Percentiles rank a stretch among this genome's conserved stretches.
Evolutionary conservation across 35 echinoderm and acorn worm genomes (phyloP).

Genomic region (Amphiura filiformis): DNA sequence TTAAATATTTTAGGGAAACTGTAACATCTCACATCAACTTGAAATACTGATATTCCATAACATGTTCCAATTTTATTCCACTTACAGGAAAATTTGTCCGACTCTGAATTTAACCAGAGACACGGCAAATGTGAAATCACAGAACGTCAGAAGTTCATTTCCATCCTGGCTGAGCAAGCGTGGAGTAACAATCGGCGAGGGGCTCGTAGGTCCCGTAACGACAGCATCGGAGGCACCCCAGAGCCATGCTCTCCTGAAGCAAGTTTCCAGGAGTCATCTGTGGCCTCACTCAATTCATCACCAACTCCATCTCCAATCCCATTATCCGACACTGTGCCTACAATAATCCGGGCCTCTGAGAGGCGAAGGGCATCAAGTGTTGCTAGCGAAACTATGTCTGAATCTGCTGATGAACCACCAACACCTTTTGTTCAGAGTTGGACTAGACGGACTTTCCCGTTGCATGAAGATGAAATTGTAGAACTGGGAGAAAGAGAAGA

Average conservation of each 20-base stretch:
- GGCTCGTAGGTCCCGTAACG: constrained; percentile 73
- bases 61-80: background rate
- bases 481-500: constrained; percentile 42
- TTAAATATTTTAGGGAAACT: too few species aligned
- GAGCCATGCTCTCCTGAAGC: constrained; percentile 83
- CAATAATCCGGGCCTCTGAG: constrained; percentile 49
- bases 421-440: constrained; percentile 46
- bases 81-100: constrained; percentile 59
- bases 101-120: constrained; percentile 49
- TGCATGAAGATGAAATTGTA: constrained; percentile 60
- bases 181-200: constrained; percentile 33
- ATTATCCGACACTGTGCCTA: constrained; percentile 23
- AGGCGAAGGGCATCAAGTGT: constrained; percentile 72
- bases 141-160: constrained; percentile 76
- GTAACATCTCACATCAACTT: too few species aligned
- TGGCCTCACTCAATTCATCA: constrained; percentile 29
- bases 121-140: constrained; percentile 67
- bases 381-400: constrained; percentile 49
- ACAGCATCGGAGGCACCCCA: constrained; percentile 65
- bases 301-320: constrained; percentile 64
- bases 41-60: too few species aligned
- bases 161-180: constrained; percentile 45
- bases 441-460: constrained; percentile 63
- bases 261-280: constrained; percentile 27
- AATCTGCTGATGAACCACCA: constrained; percentile 16